These are phyloP conservation scores for Tragelaphus eurycerus DNA, from an alignment of 2,797 vertebrate genomes.

Conservation along the genomic window DNA sequence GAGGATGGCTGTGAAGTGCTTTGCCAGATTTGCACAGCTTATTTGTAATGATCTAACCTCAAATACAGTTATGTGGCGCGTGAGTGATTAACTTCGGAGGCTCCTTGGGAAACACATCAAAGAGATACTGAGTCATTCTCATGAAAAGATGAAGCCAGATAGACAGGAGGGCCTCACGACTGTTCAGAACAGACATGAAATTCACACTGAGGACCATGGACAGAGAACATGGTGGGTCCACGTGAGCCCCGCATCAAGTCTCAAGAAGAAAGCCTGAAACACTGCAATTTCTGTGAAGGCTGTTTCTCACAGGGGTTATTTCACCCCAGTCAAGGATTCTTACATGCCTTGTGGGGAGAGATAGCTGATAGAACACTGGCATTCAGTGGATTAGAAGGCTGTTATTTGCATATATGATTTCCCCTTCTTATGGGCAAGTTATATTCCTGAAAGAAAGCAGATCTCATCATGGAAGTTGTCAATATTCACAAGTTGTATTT, in stretches of 20 bases:
- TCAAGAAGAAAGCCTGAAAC: neutral
- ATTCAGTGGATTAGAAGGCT: neutral
- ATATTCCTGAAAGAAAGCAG: neutral
- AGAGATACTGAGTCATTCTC: neutral
- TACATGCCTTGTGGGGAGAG: neutral
- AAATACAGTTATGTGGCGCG: neutral
- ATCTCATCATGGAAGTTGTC: neutral
- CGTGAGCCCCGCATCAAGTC: neutral
- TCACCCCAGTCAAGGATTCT: neutral
- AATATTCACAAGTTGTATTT: neutral
- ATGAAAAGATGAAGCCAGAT: neutral
- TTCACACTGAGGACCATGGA: constrained; percentile 73
- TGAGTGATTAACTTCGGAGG: neutral
- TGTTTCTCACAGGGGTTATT: neutral
- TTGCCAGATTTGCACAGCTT: neutral
- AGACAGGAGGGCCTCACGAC: neutral
- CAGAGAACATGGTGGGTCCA: constrained; percentile 52
- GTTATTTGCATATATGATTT: neutral
- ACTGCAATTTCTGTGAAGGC: neutral
- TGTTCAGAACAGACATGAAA: neutral
- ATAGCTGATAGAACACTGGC: neutral
- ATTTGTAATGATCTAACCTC: neutral
- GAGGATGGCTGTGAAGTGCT: neutral
- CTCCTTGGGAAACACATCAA: neutral
- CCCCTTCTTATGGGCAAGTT: neutral